Evolutionary conservation across 2,888 invertebrate genomes (phyloP).

Genomic region (Nemapogon koenigi): DNA sequence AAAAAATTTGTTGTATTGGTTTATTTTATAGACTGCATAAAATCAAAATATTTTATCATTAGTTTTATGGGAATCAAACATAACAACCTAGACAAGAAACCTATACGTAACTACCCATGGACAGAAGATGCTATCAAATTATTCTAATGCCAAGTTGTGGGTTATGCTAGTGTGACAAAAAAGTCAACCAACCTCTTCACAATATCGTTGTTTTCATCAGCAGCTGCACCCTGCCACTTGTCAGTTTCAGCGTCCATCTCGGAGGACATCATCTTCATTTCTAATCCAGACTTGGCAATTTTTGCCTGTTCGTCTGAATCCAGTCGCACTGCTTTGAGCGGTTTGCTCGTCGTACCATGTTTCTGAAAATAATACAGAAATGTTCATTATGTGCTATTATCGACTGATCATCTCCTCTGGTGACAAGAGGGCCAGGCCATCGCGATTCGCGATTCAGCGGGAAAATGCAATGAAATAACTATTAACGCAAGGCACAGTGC

Average conservation of each 20-base stretch:
- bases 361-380: constrained; percentile 69
- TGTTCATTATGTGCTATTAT: neutral
- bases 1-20: neutral
- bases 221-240: constrained; percentile 85
- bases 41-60: neutral
- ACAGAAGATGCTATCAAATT: too few relatives aligned
- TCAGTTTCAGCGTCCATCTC: constrained; percentile 97
- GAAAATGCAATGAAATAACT: too few relatives aligned
- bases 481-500: too few relatives aligned
- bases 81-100: too few relatives aligned
- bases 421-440: too few relatives aligned
- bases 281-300: constrained; percentile 94
- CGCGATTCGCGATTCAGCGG: too few relatives aligned
- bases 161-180: too few relatives aligned
- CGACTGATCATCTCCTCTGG: neutral
- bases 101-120: too few relatives aligned
- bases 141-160: too few relatives aligned
- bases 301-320: constrained; percentile 97
- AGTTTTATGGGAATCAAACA: too few relatives aligned
- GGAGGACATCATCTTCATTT: constrained; percentile 94
- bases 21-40: neutral
- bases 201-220: constrained; percentile 79
- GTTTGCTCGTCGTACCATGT: constrained; percentile 95
- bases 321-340: constrained; percentile 85
- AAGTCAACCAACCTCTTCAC: constrained; percentile 77